Evolutionary conservation across 2,888 invertebrate genomes (phyloP).

Genomic region (Apamea crenata): DNA sequence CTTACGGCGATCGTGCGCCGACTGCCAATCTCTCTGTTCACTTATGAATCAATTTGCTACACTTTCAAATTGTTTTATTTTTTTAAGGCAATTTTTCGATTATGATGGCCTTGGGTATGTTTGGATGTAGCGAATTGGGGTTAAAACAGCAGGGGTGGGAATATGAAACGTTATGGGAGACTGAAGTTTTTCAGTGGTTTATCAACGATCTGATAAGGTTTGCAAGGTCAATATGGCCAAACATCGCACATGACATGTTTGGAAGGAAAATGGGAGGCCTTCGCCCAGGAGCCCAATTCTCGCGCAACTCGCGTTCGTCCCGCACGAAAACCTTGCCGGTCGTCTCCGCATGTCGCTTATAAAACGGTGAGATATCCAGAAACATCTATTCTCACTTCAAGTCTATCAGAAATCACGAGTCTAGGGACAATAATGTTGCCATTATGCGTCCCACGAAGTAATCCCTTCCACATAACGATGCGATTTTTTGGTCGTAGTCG

Average conservation of each 20-base stretch:
- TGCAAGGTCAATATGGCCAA: neutral
- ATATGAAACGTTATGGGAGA: no score
- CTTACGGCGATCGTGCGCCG: slow-evolving; percentile 72
- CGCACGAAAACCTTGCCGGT: no score
- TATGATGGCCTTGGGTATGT: neutral
- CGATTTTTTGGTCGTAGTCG: no score
- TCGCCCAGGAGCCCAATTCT: no score
- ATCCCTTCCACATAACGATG: no score
- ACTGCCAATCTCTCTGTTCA: slow-evolving; percentile 68
- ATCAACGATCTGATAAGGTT: neutral
- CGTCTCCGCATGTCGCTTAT: no score
- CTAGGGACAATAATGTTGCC: no score
- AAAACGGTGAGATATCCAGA: no score
- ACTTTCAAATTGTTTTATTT: slow-evolving; percentile 65
- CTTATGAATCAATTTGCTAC: slow-evolving; percentile 74
- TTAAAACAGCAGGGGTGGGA: neutral
- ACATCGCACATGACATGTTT: neutral
- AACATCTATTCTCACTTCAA: no score
- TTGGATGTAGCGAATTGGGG: neutral
- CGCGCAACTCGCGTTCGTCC: no score
- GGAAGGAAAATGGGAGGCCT: neutral
- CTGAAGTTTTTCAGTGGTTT: neutral
- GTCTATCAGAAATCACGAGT: no score
- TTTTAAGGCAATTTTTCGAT: slow-evolving; percentile 39
- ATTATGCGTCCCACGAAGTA: no score